Base-by-base conservation (phyloP, 2,797 vertebrate genomes). In the Ara ararauna region DNA sequence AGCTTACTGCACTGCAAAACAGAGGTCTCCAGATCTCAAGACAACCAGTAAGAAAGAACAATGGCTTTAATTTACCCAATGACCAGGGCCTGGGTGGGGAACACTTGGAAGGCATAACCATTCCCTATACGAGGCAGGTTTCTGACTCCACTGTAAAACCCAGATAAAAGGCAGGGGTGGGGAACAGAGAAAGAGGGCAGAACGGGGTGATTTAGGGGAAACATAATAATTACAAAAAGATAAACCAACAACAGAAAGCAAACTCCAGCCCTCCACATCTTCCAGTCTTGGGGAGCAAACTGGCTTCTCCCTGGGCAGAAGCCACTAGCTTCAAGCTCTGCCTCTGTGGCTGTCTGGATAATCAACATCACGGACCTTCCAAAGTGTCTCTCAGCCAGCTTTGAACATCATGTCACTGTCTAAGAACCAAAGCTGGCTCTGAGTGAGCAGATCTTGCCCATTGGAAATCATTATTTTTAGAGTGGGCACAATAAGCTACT, bases 381-480 rank as follows among this genome's bases (percentile, higher is more conserved):
- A 92, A 85, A 89, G 44, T 44, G 45, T 54, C 50, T 74, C 16
- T 94, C 47, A 42, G 53, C 40, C 50, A 60, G 71, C 92, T 91
- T 56, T 84, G 45, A 90, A 86, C 86, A 80, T 93, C 75, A 83
- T 40, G 38, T 81, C 75, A 78, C 87, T 62, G 29, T 87, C 80
- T 80, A 47, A 61, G 85, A 95, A 91, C 67, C 79, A 90, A 95
- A 54, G 23, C 44, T 84, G 60, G 10, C 23, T 51, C 70, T 81
- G 76, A 66, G 60, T 26, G 79, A 90, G 85, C 47, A 84, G 87
- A 86, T 78, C 76, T 89, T 90, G n/a, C 48, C 77, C 87, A 91
- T 2, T 91, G 85, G 89, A 86, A 27, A 80, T 74, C 1, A 32
- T 84, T 96, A 94, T 94, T 97, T 96, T 97, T 96, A 94, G 87